Base-by-base conservation (phyloP, 2,888 invertebrate genomes). In the Ichneumoninae sp. region DNA sequence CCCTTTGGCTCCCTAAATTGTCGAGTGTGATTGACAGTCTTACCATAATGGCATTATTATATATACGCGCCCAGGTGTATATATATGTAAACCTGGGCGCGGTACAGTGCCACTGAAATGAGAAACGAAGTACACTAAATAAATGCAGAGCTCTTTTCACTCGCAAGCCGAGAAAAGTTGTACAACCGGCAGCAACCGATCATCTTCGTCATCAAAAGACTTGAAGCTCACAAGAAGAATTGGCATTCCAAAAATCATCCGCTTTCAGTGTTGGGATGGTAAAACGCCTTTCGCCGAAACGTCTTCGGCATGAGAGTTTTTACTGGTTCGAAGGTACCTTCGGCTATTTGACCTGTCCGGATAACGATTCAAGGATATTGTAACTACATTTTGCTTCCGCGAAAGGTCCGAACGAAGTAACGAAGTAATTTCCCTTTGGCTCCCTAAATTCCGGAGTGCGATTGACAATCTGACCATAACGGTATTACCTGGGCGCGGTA, bases 131-230 rank as follows among this genome's bases (percentile, higher is more conserved):
- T 22, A 54, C 26, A 47, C 8, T 77, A 63, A 10, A 44, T 30
- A 73, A 50, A 16, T 30, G 36, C 40, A 66, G 63, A 76, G 3
- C 36, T 69, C 68, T 40, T 77, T 70, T 65, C 47, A 63, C 65
- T 66, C 57, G 52, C 26, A 26, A 75, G 7, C 44, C 7, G 8
- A 80, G 60, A 6, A 70, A 47, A 30, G 50, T 7, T 8, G 33
- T 60, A 65, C 47, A 69, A 70, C 44, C 16, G 40, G 52, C 33
- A 78, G 69, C 71, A 84, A 75, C 8, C 74, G 77, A 84, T 78
- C 78, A 69, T 65, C 66, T 81, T 78, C 65, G 22, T 22, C 22
- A 33, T 33, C 5, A 33, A 33, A 33, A 33, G 33, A 33, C 33
- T 33, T 5, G 5, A 33, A 33, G 33, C 33, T 33, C 33, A 26